A percentile compares a stretch with the other conserved stretches of the same genome.
Evolutionary conservation across 2,888 invertebrate species (phyloP).

Genomic region (Eulithis testata): DNA sequence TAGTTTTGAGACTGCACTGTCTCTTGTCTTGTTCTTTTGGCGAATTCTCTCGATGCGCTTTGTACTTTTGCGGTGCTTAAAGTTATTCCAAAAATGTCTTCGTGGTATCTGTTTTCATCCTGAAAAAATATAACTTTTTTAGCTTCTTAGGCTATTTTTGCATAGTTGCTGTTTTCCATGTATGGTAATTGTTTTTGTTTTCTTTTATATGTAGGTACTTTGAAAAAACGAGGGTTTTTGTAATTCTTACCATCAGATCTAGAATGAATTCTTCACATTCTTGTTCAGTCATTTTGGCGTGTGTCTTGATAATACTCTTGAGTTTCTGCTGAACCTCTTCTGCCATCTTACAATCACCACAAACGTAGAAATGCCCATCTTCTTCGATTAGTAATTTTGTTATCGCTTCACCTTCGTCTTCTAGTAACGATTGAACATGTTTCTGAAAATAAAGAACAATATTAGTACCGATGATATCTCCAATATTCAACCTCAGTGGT

Average conservation of each 20-base stretch:
- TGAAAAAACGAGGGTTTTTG: neutral
- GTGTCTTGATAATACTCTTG: conserved; percentile 88
- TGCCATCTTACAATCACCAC: conserved; percentile 99
- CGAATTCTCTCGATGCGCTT: conserved; percentile 92
- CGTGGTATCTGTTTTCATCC: conserved; percentile 97
- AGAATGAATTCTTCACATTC: conserved; percentile 93
- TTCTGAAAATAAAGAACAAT: conserved; percentile 82
- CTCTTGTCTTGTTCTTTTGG: conserved; percentile 80
- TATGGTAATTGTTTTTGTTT: too few relatives aligned
- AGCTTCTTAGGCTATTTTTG: too few relatives aligned
- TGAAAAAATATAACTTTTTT: conserved; percentile 62
- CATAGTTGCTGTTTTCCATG: too few relatives aligned
- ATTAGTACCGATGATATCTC: too few relatives aligned
- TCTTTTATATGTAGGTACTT: too few relatives aligned
- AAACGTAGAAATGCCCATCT: conserved; percentile 96
- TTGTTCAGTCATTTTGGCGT: conserved; percentile 88
- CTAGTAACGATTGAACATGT: conserved; percentile 95
- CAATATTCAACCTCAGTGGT: too few relatives aligned
- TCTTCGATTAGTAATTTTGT: conserved; percentile 90
- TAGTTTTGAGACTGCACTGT: conserved; percentile 56
- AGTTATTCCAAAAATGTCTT: conserved; percentile 98
- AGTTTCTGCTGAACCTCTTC: conserved; percentile 96
- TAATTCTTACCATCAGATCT: conserved; percentile 89
- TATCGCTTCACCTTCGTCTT: conserved; percentile 90
- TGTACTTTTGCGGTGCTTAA: conserved; percentile 94